These are phyloP conservation scores for Aspidoscelis tigris DNA, from an alignment of 2,113 vertebrate genomes.

Conservation along the genomic window DNA sequence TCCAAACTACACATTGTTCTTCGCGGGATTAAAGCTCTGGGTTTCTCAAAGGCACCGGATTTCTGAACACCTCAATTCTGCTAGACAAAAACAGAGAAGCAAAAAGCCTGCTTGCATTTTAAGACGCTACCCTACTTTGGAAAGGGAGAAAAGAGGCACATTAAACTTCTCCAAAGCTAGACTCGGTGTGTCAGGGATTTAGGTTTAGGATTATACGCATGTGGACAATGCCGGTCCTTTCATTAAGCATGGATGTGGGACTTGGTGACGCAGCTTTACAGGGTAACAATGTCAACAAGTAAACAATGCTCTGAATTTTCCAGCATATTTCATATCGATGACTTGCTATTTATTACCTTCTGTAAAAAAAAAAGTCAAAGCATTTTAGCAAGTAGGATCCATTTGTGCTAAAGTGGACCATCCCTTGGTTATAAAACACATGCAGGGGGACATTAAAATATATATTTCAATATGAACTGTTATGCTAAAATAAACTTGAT, in stretches of 20 bases:
- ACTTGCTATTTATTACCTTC: neutral
- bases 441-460: neutral
- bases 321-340: neutral
- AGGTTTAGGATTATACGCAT: too few species aligned
- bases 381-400: neutral
- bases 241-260: slow-evolving; percentile 49
- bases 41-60: neutral
- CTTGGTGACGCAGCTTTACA: neutral
- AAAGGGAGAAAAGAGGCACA: slow-evolving; percentile 29
- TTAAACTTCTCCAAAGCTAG: slow-evolving; percentile 37
- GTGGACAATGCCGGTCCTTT: neutral
- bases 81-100: neutral
- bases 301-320: slow-evolving; percentile 28
- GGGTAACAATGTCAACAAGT: slow-evolving; percentile 35
- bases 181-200: neutral
- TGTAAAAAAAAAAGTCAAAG: neutral
- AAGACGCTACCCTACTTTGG: neutral
- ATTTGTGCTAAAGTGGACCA: neutral
- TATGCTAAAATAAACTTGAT: slow-evolving; percentile 60
- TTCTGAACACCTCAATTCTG: neutral
- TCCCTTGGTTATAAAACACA: too few species aligned
- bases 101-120: neutral
- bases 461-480: slow-evolving; percentile 20
- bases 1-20: neutral
- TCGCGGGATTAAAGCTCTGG: neutral